These are phyloP conservation scores for Plecotus auritus DNA, from an alignment of 2,113 vertebrate genomes.

Conservation along the genomic window DNA sequence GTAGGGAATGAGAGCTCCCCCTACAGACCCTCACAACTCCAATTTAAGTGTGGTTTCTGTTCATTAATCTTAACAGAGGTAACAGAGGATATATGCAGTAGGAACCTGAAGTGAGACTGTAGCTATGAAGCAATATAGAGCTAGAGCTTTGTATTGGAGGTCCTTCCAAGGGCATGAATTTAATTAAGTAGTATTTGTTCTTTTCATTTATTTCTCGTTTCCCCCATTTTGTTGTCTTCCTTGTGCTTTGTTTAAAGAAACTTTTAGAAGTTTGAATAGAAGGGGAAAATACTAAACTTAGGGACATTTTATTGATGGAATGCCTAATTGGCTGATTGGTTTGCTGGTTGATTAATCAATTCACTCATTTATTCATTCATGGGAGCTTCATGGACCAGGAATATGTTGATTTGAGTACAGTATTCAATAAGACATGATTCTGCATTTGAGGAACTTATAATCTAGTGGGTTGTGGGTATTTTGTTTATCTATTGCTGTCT, in stretches of 20 bases:
- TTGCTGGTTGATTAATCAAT: neutral
- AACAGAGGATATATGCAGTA: neutral
- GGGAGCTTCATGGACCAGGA: neutral
- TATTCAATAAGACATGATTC: neutral
- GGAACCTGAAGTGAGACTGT: neutral
- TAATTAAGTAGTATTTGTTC: neutral
- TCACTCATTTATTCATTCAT: neutral
- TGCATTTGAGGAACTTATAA: neutral
- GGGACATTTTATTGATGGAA: neutral
- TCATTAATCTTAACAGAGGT: neutral
- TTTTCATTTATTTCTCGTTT: neutral
- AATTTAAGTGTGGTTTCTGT: neutral
- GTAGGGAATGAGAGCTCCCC: neutral
- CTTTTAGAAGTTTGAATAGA: slow-evolving; percentile 19
- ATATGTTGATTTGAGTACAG: neutral
- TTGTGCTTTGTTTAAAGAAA: slow-evolving; percentile 1
- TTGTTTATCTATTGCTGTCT: neutral
- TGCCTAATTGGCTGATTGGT: neutral
- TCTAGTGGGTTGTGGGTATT: neutral
- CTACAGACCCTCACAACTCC: neutral
- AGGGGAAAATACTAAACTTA: neutral
- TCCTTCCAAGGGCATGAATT: neutral
- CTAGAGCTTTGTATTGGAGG: neutral
- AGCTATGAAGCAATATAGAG: neutral
- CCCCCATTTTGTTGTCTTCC: neutral